These are phyloP conservation scores for Glossophaga mutica DNA, from an alignment of 2,797 vertebrate species.

Conservation along the genomic window DNA sequence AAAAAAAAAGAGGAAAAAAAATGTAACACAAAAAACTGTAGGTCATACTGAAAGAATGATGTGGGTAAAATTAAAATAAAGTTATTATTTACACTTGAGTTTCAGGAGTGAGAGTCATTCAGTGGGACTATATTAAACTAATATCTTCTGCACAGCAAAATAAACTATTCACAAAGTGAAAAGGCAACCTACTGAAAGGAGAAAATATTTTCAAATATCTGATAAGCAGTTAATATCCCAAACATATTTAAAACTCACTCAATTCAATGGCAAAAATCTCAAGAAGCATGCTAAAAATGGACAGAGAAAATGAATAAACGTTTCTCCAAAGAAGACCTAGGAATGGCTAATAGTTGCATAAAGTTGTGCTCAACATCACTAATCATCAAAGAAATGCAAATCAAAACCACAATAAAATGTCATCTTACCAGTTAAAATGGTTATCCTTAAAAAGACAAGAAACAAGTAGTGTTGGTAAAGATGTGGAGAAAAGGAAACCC, in stretches of 20 bases:
- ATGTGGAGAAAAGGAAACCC: not conserved
- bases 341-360: not conserved
- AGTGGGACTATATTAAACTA: not conserved
- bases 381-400: not conserved
- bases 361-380: not conserved
- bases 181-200: not conserved
- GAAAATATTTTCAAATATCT: not conserved
- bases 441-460: not conserved
- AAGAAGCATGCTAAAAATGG: not conserved
- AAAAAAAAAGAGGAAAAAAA: not conserved
- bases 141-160: not conserved
- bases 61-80: not conserved
- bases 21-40: not conserved
- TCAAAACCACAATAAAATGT: not conserved
- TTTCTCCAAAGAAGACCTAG: not conserved
- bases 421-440: not conserved
- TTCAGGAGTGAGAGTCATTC: not conserved
- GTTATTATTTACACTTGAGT: not conserved
- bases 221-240: not conserved
- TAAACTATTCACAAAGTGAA: not conserved
- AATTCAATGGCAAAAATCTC: not conserved
- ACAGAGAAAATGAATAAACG: not conserved
- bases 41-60: not conserved
- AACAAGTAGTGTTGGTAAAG: not conserved
- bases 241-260: not conserved